These are phyloP conservation scores for Corbicula japonica DNA, from an alignment of 2,888 invertebrate genomes.

Conservation along the genomic window DNA sequence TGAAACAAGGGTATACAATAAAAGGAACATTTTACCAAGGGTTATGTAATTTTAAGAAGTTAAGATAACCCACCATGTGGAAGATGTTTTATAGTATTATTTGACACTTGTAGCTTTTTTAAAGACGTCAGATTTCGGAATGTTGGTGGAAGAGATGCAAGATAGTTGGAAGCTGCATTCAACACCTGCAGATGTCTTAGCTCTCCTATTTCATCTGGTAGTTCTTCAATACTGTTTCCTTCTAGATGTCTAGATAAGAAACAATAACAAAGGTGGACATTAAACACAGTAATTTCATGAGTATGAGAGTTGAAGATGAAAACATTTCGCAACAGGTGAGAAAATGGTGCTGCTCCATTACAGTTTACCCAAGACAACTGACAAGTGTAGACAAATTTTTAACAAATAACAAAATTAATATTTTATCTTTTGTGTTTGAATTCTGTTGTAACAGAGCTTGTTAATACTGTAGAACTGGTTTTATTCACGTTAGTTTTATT, in stretches of 20 bases:
- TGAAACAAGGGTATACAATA: not conserved
- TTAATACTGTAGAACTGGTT: too few relatives aligned
- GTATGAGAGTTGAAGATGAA: not conserved
- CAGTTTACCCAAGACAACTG: not conserved
- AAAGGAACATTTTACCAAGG: not conserved
- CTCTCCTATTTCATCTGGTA: slow-evolving; percentile 31
- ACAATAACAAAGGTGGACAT: not conserved
- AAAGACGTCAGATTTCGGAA: slow-evolving; percentile 31
- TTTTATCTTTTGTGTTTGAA: not conserved
- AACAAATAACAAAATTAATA: not conserved
- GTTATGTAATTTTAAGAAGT: too few relatives aligned
- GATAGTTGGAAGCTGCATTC: slow-evolving; percentile 32
- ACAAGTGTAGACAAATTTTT: not conserved
- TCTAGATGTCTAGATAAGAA: slow-evolving; percentile 18
- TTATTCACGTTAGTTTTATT: too few relatives aligned
- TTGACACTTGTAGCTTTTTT: slow-evolving; percentile 34
- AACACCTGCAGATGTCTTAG: slow-evolving; percentile 25
- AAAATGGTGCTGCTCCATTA: not conserved
- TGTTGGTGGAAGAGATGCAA: slow-evolving; percentile 20
- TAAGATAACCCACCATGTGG: slow-evolving; percentile 19
- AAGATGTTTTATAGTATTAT: slow-evolving; percentile 29
- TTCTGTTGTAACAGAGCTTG: too few relatives aligned
- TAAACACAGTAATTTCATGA: not conserved
- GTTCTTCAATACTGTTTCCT: slow-evolving; percentile 14
- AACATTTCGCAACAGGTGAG: not conserved